Evolutionary conservation across 1,140 invertebrate species (phyloP).

Genomic region (Stegodyphus dumicola): DNA sequence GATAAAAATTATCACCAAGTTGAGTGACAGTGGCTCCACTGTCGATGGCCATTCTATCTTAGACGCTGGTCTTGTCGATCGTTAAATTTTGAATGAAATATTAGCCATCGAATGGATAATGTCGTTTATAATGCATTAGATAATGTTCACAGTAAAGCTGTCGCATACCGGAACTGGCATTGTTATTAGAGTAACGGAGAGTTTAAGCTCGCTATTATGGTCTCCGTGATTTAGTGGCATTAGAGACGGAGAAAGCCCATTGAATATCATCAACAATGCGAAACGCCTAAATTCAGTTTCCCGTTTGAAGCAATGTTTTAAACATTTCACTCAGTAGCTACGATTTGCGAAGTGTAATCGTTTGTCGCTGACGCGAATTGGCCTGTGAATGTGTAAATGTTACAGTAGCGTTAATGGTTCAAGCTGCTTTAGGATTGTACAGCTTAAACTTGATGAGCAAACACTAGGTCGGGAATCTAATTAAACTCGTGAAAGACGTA

Average conservation of each 20-base stretch:
- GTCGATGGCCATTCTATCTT: conserved; percentile 10
- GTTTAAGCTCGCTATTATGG: conserved; percentile 32
- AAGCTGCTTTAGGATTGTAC: neutral
- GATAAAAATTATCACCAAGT: conserved; percentile 13
- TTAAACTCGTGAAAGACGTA: neutral
- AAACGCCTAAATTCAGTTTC: conserved; percentile 13
- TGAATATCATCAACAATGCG: conserved; percentile 49
- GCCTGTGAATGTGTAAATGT: conserved; percentile 35
- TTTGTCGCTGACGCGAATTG: conserved; percentile 4
- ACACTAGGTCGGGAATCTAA: neutral
- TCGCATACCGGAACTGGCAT: conserved; percentile 37
- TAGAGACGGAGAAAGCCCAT: neutral
- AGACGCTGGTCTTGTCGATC: conserved; percentile 10
- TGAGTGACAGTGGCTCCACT: conserved; percentile 20
- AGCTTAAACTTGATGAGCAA: neutral
- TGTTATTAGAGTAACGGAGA: conserved; percentile 50
- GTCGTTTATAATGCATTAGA: conserved; percentile 48
- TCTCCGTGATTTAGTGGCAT: neutral
- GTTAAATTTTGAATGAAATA: conserved; percentile 55
- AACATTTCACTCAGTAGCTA: conserved; percentile 45
- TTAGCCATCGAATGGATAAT: conserved; percentile 31
- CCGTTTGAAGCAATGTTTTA: conserved; percentile 31
- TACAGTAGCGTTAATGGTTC: neutral
- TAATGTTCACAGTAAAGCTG: conserved; percentile 50
- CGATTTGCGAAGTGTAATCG: conserved; percentile 22